These are phyloP conservation scores for Ectemnius continuus DNA, from an alignment of 2,888 invertebrate species.

Conservation along the genomic window DNA sequence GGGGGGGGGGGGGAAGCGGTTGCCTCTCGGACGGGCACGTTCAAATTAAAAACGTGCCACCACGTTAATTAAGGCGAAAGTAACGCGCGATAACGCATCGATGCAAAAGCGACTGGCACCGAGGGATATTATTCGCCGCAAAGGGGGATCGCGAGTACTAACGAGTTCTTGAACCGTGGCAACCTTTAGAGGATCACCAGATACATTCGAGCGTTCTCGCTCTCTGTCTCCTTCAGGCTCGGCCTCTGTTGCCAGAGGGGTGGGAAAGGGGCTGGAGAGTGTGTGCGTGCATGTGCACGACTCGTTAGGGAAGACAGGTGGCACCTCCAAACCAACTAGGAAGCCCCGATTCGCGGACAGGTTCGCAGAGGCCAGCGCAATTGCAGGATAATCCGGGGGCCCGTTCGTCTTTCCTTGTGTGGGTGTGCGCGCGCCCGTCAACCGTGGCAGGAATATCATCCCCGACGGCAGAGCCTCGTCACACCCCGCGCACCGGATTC, in stretches of 20 bases:
- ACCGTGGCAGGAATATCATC: constrained; percentile 58
- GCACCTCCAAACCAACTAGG: constrained; percentile 57
- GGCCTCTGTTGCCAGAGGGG: neutral
- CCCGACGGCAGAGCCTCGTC: constrained; percentile 42
- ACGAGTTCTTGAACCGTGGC: constrained; percentile 2
- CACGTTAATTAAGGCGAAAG: neutral
- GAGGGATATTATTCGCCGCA: constrained; percentile 2
- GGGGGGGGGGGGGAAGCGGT: neutral
- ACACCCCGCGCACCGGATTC: constrained; percentile 48
- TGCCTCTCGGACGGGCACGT: neutral
- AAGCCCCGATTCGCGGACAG: constrained; percentile 60
- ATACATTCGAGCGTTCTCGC: neutral
- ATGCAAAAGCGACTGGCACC: neutral
- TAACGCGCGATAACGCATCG: neutral
- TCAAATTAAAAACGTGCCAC: constrained; percentile 3
- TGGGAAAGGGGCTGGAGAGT: neutral
- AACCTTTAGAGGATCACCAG: constrained; percentile 4
- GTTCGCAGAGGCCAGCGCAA: constrained; percentile 67
- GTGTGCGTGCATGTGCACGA: constrained; percentile 27
- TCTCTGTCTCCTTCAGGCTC: too few relatives aligned
- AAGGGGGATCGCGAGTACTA: neutral
- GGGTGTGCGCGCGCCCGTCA: constrained; percentile 54
- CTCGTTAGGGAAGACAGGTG: constrained; percentile 56
- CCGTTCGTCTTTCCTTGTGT: constrained; percentile 19
- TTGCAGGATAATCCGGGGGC: constrained; percentile 65